phyloP scores from a whole-genome alignment of 1,140 invertebrate species.

The Popillia japonica region DNA sequence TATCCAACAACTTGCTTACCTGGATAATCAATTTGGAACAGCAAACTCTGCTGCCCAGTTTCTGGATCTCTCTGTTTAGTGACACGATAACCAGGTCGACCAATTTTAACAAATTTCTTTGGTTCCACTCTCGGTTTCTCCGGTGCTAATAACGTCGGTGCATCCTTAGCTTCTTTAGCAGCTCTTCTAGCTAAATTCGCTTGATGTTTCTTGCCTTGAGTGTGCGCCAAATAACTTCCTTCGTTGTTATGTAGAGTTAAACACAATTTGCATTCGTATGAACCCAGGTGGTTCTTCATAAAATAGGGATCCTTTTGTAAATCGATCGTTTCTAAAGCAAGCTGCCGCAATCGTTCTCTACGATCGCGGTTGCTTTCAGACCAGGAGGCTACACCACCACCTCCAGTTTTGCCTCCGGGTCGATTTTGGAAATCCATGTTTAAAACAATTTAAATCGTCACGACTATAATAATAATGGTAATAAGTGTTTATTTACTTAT shows the following conservation, averaged over 20 bases:
- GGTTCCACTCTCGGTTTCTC: conserved; percentile 96
- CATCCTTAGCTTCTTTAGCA: conserved; percentile 98
- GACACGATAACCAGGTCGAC: conserved; percentile 97
- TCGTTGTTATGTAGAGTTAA: conserved; percentile 99
- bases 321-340: conserved; percentile 98
- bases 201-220: conserved; percentile 99
- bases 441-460: not conserved
- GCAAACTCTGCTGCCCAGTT: conserved; percentile 92
- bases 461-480: not conserved
- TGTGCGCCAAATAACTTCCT: conserved; percentile 98
- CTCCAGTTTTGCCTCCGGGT: conserved; percentile 97
- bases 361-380: conserved; percentile 97
- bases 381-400: conserved; percentile 98
- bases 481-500: not conserved
- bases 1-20: conserved; percentile 60
- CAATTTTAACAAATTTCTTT: conserved; percentile 99
- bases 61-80: conserved; percentile 98
- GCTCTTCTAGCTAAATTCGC: conserved; percentile 97
- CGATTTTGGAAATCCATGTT: conserved; percentile 97
- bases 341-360: conserved; percentile 91
- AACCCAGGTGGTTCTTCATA: conserved; percentile 98
- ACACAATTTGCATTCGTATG: conserved; percentile 99
- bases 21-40: conserved; percentile 98
- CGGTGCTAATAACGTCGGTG: conserved; percentile 87
- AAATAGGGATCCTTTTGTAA: conserved; percentile 99